phyloP scores from a whole-genome alignment of 1,140 invertebrate genomes.

The Sogatella furcifera region DNA sequence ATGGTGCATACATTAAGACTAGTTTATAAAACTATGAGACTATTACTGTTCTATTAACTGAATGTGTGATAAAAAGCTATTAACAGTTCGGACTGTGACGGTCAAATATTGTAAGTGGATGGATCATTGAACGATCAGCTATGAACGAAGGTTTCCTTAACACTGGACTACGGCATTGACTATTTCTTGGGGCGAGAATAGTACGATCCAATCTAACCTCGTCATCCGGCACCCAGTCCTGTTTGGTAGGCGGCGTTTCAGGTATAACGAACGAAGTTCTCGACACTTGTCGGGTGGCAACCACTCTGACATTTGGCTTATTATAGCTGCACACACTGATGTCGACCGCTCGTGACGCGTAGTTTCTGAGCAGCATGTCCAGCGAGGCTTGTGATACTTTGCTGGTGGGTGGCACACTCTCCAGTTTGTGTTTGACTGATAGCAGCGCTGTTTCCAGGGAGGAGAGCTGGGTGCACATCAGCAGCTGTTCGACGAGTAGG shows the following conservation, averaged over 20 bases:
- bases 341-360: constrained; percentile 61
- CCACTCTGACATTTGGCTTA: constrained; percentile 43
- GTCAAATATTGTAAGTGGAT: no score
- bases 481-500: constrained; percentile 56
- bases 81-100: no score
- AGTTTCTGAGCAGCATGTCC: constrained; percentile 53
- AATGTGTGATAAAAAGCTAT: no score
- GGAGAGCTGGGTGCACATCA: constrained; percentile 66
- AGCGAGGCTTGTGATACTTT: constrained; percentile 38
- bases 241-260: constrained; percentile 32
- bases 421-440: constrained; percentile 21
- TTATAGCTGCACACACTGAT: constrained; percentile 36
- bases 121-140: no score
- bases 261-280: constrained; percentile 4
- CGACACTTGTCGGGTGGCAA: constrained; percentile 33
- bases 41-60: no score
- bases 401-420: constrained; percentile 23
- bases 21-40: no score
- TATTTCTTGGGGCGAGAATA: no score
- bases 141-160: no score
- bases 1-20: no score
- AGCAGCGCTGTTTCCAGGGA: constrained; percentile 42
- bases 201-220: constrained; percentile 32
- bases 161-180: no score
- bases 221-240: constrained; percentile 57